These are phyloP conservation scores for Bradysia coprophila DNA, from an alignment of 1,140 invertebrate genomes.

Conservation along the genomic window DNA sequence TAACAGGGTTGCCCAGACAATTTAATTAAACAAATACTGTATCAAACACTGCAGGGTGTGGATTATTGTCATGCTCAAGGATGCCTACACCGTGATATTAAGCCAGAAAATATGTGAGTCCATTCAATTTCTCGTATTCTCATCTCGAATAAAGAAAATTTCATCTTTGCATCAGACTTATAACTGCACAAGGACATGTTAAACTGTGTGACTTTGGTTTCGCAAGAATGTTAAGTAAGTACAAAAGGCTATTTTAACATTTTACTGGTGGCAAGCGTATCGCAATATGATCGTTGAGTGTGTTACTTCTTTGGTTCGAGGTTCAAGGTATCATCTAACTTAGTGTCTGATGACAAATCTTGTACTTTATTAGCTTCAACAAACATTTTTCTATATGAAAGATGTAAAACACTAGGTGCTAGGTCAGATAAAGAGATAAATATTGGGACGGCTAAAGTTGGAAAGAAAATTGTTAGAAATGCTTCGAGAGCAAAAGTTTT, in stretches of 20 bases:
- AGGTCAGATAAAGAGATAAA: no score
- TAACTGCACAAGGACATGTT: slow-evolving; percentile 60
- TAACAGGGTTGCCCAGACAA: slow-evolving; percentile 60
- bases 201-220: slow-evolving; percentile 99
- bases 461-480: no score
- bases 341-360: no score
- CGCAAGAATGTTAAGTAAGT: slow-evolving; percentile 86
- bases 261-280: neutral
- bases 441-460: no score
- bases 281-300: no score
- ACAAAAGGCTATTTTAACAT: neutral
- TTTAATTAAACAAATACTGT: slow-evolving; percentile 79
- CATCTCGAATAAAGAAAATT: slow-evolving; percentile 73
- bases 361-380: no score
- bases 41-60: slow-evolving; percentile 88
- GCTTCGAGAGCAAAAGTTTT: no score
- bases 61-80: slow-evolving; percentile 93
- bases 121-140: no score
- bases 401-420: no score
- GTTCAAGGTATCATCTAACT: no score
- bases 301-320: no score
- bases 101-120: slow-evolving; percentile 91
- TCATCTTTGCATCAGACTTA: slow-evolving; percentile 96
- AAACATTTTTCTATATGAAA: no score
- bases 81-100: slow-evolving; percentile 93